Evolutionary conservation across 2,888 invertebrate genomes (phyloP).

Genomic region (Homarus gammarus): DNA sequence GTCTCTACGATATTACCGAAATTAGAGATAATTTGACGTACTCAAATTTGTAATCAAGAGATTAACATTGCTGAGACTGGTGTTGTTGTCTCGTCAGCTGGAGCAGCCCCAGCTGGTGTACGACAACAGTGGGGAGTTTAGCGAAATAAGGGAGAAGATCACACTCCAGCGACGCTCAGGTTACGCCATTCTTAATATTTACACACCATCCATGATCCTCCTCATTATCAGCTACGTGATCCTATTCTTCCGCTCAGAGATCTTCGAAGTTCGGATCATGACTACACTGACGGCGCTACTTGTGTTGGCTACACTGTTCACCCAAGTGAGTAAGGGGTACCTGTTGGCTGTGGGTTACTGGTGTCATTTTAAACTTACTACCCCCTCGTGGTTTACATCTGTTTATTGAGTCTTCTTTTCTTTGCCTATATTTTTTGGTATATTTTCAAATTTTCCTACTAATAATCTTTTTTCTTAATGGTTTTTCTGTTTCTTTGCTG

Average conservation of each 20-base stretch:
- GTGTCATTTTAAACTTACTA: background rate
- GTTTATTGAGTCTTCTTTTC: background rate
- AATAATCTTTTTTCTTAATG: background rate
- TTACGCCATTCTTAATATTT: constrained; percentile 73
- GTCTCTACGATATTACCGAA: too few species aligned
- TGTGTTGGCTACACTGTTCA: constrained; percentile 57
- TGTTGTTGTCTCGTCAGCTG: too few species aligned
- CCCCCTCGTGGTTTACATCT: background rate
- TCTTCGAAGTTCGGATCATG: constrained; percentile 56
- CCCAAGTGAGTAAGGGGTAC: constrained; percentile 23
- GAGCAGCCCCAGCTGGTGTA: constrained; percentile 16
- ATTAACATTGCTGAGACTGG: too few species aligned
- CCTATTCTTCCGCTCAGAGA: constrained; percentile 53
- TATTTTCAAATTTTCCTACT: background rate
- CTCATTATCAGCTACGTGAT: constrained; percentile 65
- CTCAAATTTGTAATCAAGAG: too few species aligned
- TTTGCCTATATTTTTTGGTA: background rate
- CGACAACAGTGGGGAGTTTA: constrained; percentile 39
- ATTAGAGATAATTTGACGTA: too few species aligned
- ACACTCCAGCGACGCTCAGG: constrained; percentile 66
- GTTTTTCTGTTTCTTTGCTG: background rate
- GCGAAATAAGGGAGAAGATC: constrained; percentile 67
- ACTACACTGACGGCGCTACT: constrained; percentile 53
- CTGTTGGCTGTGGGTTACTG: too few species aligned
- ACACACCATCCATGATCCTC: constrained; percentile 73